Conservation (phyloP, 2,113 vertebrate genomes). For the pig (Sus scrofa) region T2T-Sscrofa CM000829.6:37317501-37318000, state of each 20-base stretch:
- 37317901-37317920: constrained; percentile 74
- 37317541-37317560: neutral
- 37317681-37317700: neutral
- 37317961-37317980: constrained; percentile 64
- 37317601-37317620: neutral
- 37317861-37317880: constrained; percentile 74
- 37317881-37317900: constrained; percentile 75
- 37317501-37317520: neutral
- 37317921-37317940: constrained; percentile 35
- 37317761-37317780: constrained; percentile 30
- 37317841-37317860: constrained; percentile 48
- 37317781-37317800: neutral
- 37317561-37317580: neutral
- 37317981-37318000: constrained; percentile 52
- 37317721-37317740: neutral
- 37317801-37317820: constrained; percentile 45
- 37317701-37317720: neutral
- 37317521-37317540: neutral
- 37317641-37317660: neutral
- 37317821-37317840: constrained; percentile 51
- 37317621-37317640: neutral
- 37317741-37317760: neutral
- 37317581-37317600: neutral
- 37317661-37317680: neutral
- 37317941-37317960: constrained; percentile 67